These are phyloP conservation scores for Hofmannophila pseudospretella DNA, from an alignment of 2,888 invertebrate species.

Conservation along the genomic window DNA sequence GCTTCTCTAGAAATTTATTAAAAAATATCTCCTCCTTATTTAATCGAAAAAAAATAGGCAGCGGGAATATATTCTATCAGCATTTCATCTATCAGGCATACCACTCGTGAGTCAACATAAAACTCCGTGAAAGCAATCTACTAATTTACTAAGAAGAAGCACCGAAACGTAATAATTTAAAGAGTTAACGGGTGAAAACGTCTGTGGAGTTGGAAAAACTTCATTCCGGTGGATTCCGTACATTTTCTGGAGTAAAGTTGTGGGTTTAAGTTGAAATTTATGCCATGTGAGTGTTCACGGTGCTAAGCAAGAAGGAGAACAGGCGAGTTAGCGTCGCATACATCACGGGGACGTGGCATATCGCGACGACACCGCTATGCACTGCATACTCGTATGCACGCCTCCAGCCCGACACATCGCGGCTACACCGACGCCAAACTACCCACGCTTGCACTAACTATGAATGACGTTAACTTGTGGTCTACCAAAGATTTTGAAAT, in stretches of 20 bases:
- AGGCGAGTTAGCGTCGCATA: constrained; percentile 58
- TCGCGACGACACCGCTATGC: constrained; percentile 54
- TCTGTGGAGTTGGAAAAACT: constrained; percentile 58
- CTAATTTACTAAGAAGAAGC: constrained; percentile 30
- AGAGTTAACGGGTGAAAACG: constrained; percentile 51
- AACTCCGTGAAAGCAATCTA: constrained; percentile 32
- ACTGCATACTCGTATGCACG: constrained; percentile 5
- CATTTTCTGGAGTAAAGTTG: constrained; percentile 57
- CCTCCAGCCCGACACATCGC: neutral
- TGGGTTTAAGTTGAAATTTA: constrained; percentile 66
- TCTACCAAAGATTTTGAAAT: too few species aligned
- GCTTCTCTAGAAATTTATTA: constrained; percentile 11
- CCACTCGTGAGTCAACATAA: constrained; percentile 30
- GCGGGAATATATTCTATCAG: too few species aligned
- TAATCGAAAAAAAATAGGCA: too few species aligned
- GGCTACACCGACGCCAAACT: too few species aligned
- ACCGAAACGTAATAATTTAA: constrained; percentile 60
- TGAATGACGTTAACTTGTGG: too few species aligned
- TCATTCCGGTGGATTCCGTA: constrained; percentile 53
- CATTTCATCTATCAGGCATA: neutral
- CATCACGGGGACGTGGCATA: constrained; percentile 65
- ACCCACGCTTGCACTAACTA: too few species aligned
- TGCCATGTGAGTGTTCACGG: constrained; percentile 53
- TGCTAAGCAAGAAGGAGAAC: constrained; percentile 60
- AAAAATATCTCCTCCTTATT: constrained; percentile 1